A percentile compares a stretch with the other conserved stretches of the same genome.
Conservation (phyloP, 1,140 invertebrate species). For the Lepidurus couesii region DNA sequence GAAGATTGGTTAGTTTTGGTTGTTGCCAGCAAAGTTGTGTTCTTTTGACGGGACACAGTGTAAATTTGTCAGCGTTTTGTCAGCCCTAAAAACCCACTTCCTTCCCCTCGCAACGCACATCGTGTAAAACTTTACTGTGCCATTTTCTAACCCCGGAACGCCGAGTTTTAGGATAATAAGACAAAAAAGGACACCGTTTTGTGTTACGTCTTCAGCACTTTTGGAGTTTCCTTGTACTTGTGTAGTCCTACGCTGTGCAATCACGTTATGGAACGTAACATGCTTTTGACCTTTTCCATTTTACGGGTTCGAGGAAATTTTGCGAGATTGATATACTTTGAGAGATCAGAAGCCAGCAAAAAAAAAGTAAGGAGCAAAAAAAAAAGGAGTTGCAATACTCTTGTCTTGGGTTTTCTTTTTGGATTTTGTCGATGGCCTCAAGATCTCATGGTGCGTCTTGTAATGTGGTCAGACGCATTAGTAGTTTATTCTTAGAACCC, state of each 20-base stretch:
- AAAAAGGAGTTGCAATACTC: neutral
- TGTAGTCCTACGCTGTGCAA: neutral
- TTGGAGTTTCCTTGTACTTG: neutral
- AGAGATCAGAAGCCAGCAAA: neutral
- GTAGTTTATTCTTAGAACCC: slow-evolving; percentile 5
- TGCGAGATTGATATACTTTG: neutral
- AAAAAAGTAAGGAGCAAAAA: neutral
- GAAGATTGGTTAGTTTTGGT: neutral
- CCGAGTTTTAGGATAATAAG: neutral
- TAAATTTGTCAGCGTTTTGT: neutral
- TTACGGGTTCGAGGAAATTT: neutral
- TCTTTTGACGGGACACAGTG: neutral
- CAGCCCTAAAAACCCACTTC: neutral
- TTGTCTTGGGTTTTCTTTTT: neutral
- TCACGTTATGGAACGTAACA: neutral
- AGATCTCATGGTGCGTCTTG: slow-evolving; percentile 13
- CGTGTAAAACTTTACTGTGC: neutral
- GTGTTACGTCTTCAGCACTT: neutral
- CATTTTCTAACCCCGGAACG: neutral
- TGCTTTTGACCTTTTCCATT: neutral
- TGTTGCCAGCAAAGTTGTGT: neutral
- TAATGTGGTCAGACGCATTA: neutral
- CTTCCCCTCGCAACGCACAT: neutral
- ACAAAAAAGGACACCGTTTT: neutral
- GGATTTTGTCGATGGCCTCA: slow-evolving; percentile 9